Percentiles rank a stretch among this genome's conserved stretches.
Evolutionary conservation across 2,888 invertebrate genomes (phyloP).

Genomic region (Clitarchus hookeri): DNA sequence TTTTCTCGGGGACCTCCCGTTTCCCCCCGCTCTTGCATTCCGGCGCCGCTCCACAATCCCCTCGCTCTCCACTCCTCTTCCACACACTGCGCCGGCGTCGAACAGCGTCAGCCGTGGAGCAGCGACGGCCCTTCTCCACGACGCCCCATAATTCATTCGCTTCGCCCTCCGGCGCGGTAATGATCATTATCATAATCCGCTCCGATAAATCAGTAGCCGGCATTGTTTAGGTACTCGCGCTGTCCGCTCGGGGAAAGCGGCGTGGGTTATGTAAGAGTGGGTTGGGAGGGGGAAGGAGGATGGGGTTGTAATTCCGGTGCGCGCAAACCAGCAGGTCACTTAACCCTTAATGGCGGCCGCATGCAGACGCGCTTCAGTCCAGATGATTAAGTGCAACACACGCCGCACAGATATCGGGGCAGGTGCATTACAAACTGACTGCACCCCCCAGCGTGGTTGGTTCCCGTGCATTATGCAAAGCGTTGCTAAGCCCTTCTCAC

Average conservation of each 20-base stretch:
- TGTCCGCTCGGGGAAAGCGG: not conserved
- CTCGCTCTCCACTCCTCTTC: too few species aligned
- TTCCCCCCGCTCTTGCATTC: too few species aligned
- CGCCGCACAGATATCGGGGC: not conserved
- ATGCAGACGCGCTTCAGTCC: not conserved
- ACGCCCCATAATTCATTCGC: not conserved
- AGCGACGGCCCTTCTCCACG: too few species aligned
- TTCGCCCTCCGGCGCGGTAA: not conserved
- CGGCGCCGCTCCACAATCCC: too few species aligned
- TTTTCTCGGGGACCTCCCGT: too few species aligned
- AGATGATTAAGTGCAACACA: not conserved
- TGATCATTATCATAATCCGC: not conserved
- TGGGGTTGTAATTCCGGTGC: not conserved
- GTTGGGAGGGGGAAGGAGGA: not conserved
- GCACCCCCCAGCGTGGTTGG: not conserved
- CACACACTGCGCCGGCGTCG: too few species aligned
- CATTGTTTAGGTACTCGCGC: not conserved
- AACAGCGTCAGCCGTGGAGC: too few species aligned
- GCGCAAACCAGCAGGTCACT: not conserved
- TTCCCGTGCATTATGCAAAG: too few species aligned
- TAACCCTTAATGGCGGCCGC: not conserved
- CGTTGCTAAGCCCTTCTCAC: too few species aligned
- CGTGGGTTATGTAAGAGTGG: not conserved
- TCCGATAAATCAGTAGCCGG: not conserved
- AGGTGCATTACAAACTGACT: not conserved